A percentile compares a stretch with the other conserved stretches of the same genome.
phyloP scores from a whole-genome alignment of 2,797 vertebrate species.

The Pseudochirops corinnae region DNA sequence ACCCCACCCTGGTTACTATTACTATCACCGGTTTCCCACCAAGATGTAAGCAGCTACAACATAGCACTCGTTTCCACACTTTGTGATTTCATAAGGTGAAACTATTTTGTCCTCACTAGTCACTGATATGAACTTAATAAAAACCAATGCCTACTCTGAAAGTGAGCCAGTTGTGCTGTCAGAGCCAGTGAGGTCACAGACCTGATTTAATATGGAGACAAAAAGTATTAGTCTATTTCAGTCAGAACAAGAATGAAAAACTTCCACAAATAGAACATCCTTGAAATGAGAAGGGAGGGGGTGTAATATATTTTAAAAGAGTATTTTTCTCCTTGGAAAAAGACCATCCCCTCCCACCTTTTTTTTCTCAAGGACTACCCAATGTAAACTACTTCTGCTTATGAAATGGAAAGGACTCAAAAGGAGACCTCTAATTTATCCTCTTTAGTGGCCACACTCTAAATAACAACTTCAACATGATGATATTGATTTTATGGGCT shows the following conservation, averaged over 20 bases:
- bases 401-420: constrained; percentile 42
- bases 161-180: constrained; percentile 20
- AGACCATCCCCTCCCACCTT: neutral
- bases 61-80: constrained; percentile 11
- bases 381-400: constrained; percentile 53
- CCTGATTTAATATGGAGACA: constrained; percentile 54
- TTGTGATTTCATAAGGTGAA: constrained; percentile 13
- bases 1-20: constrained; percentile 25
- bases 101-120: constrained; percentile 18
- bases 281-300: constrained; percentile 43
- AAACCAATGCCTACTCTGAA: constrained; percentile 36
- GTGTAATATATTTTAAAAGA: neutral
- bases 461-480: constrained; percentile 9
- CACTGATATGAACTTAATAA: constrained; percentile 3
- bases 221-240: constrained; percentile 46
- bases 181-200: constrained; percentile 49
- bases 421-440: constrained; percentile 35
- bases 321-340: neutral
- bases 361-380: constrained; percentile 10
- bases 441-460: constrained; percentile 40
- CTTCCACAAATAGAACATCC: constrained; percentile 47
- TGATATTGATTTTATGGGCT: neutral
- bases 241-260: constrained; percentile 38
- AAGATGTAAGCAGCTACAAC: constrained; percentile 11
- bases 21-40: constrained; percentile 11